A percentile compares a stretch with the other conserved stretches of the same genome.
Evolutionary conservation across 2,888 invertebrate species (phyloP).

Genomic region (Apamea monoglypha): DNA sequence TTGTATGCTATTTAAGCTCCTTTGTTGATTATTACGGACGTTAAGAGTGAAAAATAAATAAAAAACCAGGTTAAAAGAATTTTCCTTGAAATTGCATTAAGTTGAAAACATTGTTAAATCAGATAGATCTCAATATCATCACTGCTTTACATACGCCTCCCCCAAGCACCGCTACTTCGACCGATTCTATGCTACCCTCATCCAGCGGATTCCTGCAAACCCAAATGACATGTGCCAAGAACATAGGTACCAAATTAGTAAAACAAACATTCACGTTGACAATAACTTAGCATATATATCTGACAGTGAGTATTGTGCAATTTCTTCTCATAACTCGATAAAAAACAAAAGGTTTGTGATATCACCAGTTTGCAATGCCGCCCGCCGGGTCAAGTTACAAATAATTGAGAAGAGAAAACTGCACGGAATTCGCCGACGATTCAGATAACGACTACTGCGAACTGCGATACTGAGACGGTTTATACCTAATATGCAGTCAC

Average conservation of each 20-base stretch:
- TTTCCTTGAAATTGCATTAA: neutral
- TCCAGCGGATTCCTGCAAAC: neutral
- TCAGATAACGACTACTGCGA: conserved; percentile 10
- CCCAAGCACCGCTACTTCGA: neutral
- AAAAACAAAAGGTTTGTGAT: conserved; percentile 14
- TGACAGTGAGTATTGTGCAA: neutral
- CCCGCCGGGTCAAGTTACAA: conserved; percentile 18
- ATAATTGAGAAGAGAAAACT: conserved; percentile 30
- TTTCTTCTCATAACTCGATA: neutral
- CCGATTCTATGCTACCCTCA: neutral
- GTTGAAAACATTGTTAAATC: neutral
- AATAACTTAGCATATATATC: neutral
- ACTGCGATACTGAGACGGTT: neutral
- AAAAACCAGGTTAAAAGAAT: neutral
- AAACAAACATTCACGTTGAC: neutral
- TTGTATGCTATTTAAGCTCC: conserved; percentile 9
- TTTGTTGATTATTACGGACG: neutral
- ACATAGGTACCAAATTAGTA: neutral
- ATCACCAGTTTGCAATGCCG: conserved; percentile 1
- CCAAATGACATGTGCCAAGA: neutral
- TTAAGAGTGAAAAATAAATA: conserved; percentile 40
- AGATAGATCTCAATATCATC: neutral
- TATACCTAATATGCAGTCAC: neutral
- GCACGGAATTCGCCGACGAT: conserved; percentile 14
- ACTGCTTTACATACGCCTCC: neutral